Conservation (phyloP, 64 coral and sea anemone genomes). For the Montipora capricornis region DNA sequence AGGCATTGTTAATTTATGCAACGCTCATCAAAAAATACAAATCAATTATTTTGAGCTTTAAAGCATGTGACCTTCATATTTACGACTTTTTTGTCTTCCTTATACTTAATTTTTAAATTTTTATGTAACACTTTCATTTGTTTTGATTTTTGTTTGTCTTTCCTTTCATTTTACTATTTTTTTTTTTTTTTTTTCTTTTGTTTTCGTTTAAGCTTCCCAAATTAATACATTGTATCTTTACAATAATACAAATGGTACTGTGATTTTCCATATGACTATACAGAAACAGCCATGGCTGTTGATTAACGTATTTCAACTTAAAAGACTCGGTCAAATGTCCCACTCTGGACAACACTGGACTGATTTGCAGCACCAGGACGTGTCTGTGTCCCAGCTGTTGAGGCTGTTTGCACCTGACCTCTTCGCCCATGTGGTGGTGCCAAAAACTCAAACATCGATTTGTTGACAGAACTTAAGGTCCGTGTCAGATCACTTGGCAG, state of each 20-base stretch:
- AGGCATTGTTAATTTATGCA: not conserved
- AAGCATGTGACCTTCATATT: constrained; percentile 67
- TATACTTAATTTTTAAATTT: constrained; percentile 12
- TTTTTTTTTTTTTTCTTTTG: constrained; percentile 1
- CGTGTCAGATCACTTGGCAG: constrained; percentile 92
- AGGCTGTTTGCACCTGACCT: constrained; percentile 52
- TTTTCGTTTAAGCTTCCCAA: not conserved
- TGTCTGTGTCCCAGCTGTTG: constrained; percentile 7
- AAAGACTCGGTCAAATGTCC: constrained; percentile 75
- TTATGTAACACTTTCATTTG: not conserved
- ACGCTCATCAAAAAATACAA: constrained; percentile 11
- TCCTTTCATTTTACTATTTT: constrained; percentile 69
- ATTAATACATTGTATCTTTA: not conserved
- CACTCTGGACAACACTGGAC: constrained; percentile 52
- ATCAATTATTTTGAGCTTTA: constrained; percentile 5
- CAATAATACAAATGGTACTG: constrained; percentile 19
- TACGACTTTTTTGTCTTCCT: constrained; percentile 33
- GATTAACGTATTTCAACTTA: constrained; percentile 46
- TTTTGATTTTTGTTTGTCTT: constrained; percentile 12
- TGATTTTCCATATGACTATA: not conserved
- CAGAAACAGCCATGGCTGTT: constrained; percentile 2
- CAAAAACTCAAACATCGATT: constrained; percentile 97
- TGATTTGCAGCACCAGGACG: constrained; percentile 33
- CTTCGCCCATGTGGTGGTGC: constrained; percentile 83
- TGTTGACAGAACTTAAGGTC: constrained; percentile 83